A percentile compares a stretch with the other conserved stretches of the same genome.
phyloP scores from a whole-genome alignment of 2,797 vertebrate genomes.

The Notoglanidium macrostoma region DNA sequence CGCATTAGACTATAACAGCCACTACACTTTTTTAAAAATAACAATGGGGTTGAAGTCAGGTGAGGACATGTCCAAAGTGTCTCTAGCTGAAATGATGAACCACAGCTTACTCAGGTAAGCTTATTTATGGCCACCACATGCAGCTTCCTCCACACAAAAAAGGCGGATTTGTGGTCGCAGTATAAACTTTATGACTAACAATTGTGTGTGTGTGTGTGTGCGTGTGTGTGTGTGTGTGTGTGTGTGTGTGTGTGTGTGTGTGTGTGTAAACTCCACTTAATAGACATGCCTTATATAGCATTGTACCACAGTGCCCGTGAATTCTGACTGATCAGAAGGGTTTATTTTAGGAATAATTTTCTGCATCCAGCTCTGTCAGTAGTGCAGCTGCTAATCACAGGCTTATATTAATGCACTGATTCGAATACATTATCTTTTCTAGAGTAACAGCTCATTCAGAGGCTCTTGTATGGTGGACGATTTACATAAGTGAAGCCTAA shows the following conservation, averaged over 20 bases:
- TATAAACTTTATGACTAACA: constrained; percentile 53
- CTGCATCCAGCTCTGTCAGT: background rate
- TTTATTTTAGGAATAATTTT: background rate
- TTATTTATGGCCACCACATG: constrained; percentile 48
- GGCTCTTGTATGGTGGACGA: background rate
- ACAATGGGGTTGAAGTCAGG: background rate
- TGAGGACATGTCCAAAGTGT: background rate
- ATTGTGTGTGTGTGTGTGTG: constrained; percentile 29
- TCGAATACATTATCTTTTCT: background rate
- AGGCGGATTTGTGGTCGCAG: constrained; percentile 56
- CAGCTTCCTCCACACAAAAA: constrained; percentile 61
- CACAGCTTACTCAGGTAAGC: constrained; percentile 72
- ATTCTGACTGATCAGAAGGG: background rate
- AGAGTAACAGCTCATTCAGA: background rate
- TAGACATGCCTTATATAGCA: background rate
- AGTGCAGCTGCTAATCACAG: background rate
- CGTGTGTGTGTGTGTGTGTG: constrained; percentile 40
- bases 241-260: constrained; percentile 38
- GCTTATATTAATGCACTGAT: background rate
- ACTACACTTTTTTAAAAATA: background rate
- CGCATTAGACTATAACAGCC: background rate
- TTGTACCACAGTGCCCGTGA: background rate
- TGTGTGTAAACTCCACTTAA: constrained; percentile 47
- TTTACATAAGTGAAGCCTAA: background rate
- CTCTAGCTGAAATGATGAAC: background rate